Base-by-base conservation (phyloP, 1,140 invertebrate species). In the Pissodes strobi region DNA sequence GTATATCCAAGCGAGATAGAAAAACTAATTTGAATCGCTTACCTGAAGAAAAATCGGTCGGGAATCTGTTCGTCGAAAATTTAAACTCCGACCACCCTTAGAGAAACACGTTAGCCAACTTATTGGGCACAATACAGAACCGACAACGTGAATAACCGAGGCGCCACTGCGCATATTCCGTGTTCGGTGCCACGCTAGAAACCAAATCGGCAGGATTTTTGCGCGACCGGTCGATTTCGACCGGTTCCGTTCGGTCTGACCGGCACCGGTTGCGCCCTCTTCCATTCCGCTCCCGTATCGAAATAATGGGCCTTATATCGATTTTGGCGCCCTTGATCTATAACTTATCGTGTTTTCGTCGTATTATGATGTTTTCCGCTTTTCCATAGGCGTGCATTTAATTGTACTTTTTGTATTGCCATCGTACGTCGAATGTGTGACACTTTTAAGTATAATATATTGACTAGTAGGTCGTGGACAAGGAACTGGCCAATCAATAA, bases 81-180 rank as follows among this genome's bases (percentile, higher is more conserved):
- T 65, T 64, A 64, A 71, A 70, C 66, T 64, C 63, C 66, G 68
- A 74, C 72, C 74, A 72, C 72, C 74, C 71, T 74, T 56, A 64
- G 45, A 74, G 72, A 63, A 75, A 64, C 72, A 75, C 74, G 74
- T 61, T 70, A 66, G 74, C 74, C 72, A 75, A 75, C 74, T 75
- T 75, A 75, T 74, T 73, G 74, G n/a, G 57, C 64, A 70, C 60
- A 49, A 75, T 74, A 74, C 72, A n/a, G n/a, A 43, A 67, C 70
- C 67, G 70, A 74, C 69, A 74, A 75, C 71, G 69, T 71, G 73
- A 75, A 74, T 68, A 62, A 65, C 70, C 67, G 71, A 63, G 64
- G 45, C 17, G 22, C 48, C 13, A 63, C 38, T 67, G 71, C 73
- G 73, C 73, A 73, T 73, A 73, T 69, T 72, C 69, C 60, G 48